Conservation (phyloP, 2,113 vertebrate genomes). For the Zosterops japonicus region DNA sequence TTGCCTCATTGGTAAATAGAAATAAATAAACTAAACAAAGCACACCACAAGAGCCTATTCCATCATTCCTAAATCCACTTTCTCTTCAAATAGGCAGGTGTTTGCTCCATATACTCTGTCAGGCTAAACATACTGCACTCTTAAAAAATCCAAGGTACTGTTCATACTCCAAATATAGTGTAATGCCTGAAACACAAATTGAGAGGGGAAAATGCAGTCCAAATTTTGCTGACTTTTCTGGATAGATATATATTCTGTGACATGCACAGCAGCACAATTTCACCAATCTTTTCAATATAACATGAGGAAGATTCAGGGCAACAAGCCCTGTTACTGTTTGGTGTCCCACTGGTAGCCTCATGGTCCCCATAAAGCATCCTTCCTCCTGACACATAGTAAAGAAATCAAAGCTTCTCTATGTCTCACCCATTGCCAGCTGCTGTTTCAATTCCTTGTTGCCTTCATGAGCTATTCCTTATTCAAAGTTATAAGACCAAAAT, state of each 20-base stretch:
- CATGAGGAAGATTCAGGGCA: neutral
- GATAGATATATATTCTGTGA: neutral
- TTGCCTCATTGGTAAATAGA: conserved; percentile 36
- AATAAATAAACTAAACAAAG: conserved; percentile 52
- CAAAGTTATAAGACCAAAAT: neutral
- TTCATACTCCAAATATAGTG: neutral
- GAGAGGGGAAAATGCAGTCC: neutral
- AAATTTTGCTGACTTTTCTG: neutral
- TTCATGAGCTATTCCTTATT: neutral
- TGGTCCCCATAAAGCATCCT: neutral
- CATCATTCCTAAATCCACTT: conserved; percentile 22
- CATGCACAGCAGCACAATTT: neutral
- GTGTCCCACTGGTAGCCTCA: neutral
- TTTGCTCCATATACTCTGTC: conserved; percentile 22
- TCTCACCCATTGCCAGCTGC: neutral
- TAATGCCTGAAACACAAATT: neutral
- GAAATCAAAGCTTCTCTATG: neutral
- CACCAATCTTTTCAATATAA: neutral
- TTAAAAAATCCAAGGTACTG: neutral
- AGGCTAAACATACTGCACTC: conserved; percentile 14
- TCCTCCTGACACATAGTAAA: rapidly evolving
- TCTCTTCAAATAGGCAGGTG: conserved; percentile 17
- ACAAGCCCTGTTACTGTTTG: neutral
- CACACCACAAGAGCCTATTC: neutral
- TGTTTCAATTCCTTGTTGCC: neutral